phyloP scores from a whole-genome alignment of 2,797 vertebrate species.

The Oryzias dopingdopingensis region DNA sequence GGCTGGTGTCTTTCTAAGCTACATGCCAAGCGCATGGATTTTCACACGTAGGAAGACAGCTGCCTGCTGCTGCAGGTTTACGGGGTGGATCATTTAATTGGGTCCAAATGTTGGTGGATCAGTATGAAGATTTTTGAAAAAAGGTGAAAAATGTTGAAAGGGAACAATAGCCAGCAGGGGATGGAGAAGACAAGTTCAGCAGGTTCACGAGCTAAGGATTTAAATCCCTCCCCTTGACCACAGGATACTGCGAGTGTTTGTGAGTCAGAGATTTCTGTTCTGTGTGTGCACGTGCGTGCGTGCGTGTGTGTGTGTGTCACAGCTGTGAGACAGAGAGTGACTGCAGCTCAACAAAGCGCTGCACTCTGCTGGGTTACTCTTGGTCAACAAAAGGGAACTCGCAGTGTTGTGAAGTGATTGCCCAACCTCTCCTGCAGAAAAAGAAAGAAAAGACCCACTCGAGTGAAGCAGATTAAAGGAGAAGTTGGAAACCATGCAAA shows the following conservation, averaged over 20 bases:
- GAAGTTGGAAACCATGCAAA: slow-evolving; percentile 20
- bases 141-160: slow-evolving; percentile 39
- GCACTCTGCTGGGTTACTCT: slow-evolving; percentile 74
- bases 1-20: slow-evolving; percentile 44
- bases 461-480: slow-evolving; percentile 41
- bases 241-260: slow-evolving; percentile 77
- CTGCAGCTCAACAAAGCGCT: slow-evolving; percentile 76
- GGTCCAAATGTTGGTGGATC: slow-evolving; percentile 55
- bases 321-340: slow-evolving; percentile 78
- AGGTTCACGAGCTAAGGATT: slow-evolving; percentile 74
- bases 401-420: slow-evolving; percentile 60
- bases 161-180: slow-evolving; percentile 68
- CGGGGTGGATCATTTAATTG: slow-evolving; percentile 70
- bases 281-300: slow-evolving; percentile 39
- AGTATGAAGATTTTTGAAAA: slow-evolving; percentile 45
- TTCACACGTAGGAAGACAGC: slow-evolving; percentile 54
- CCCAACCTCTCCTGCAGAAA: slow-evolving; percentile 62
- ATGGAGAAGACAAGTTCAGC: slow-evolving; percentile 75
- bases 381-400: slow-evolving; percentile 78
- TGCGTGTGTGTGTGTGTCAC: slow-evolving; percentile 56
- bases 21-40: slow-evolving; percentile 56
- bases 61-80: slow-evolving; percentile 44
- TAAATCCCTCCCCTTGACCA: slow-evolving; percentile 80
- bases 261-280: slow-evolving; percentile 74
- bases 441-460: slow-evolving; percentile 51